These are phyloP conservation scores for Drosophila truncata DNA, from an alignment of 1,140 invertebrate species.

Conservation along the genomic window DNA sequence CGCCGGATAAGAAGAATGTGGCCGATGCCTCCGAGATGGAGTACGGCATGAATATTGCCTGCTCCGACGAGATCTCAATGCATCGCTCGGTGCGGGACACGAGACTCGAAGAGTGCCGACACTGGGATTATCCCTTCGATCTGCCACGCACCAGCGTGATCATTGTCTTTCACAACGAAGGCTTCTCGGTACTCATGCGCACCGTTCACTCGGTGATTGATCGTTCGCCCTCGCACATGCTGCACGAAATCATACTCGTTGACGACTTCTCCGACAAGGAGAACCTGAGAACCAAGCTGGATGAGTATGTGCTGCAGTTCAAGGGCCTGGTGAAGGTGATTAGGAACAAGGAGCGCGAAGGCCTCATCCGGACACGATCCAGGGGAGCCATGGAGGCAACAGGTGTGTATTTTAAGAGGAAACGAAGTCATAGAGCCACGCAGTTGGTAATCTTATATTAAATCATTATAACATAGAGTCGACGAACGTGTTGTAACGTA, in stretches of 20 bases:
- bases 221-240: constrained; percentile 94
- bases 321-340: constrained; percentile 95
- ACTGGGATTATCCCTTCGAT: constrained; percentile 97
- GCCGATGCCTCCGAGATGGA: constrained; percentile 92
- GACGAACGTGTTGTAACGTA: constrained; percentile 3
- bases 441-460: not conserved
- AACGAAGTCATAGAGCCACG: not conserved
- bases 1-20: constrained; percentile 88
- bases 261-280: constrained; percentile 99
- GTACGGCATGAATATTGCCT: constrained; percentile 99
- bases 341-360: constrained; percentile 94
- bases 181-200: constrained; percentile 96
- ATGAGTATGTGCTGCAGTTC: constrained; percentile 95
- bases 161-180: constrained; percentile 99
- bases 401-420: constrained; percentile 86
- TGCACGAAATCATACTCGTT: constrained; percentile 98
- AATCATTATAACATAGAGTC: not conserved
- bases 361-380: constrained; percentile 96
- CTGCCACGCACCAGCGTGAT: constrained; percentile 97
- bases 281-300: constrained; percentile 94
- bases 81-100: constrained; percentile 95
- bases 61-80: constrained; percentile 95
- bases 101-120: constrained; percentile 95
- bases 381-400: constrained; percentile 96
- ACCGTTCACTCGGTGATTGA: constrained; percentile 99